Conservation (phyloP, 2,888 invertebrate species). For the Halictus quadricinctus region DNA sequence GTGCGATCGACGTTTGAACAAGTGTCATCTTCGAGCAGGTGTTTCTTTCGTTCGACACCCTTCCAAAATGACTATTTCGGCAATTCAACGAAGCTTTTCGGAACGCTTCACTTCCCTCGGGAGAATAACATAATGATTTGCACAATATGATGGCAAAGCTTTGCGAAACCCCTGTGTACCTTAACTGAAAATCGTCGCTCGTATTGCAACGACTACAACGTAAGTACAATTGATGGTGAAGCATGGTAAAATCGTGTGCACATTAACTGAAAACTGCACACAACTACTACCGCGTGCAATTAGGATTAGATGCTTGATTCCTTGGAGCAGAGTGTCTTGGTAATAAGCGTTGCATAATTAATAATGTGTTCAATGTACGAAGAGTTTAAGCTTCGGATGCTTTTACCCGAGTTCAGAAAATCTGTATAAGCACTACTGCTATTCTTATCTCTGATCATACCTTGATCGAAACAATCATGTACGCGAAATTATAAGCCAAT, state of each 20-base stretch:
- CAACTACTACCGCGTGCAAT: background rate
- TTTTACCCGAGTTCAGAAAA: background rate
- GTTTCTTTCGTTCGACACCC: background rate
- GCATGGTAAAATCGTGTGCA: background rate
- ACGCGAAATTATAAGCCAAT: background rate
- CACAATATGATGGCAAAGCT: no score
- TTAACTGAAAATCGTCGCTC: no score
- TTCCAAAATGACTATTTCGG: background rate
- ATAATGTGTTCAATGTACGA: background rate
- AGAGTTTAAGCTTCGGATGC: background rate
- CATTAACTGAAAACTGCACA: background rate
- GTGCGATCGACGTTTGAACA: background rate
- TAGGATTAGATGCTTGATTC: background rate
- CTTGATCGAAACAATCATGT: background rate
- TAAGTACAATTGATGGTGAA: background rate
- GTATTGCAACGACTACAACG: background rate
- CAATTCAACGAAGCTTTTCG: background rate
- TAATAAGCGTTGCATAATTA: background rate
- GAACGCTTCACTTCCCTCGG: background rate
- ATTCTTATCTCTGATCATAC: background rate
- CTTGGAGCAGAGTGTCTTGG: background rate
- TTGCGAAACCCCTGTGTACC: no score
- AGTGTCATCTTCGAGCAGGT: background rate
- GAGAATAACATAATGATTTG: background rate
- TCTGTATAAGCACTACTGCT: background rate